A percentile compares a stretch with the other conserved stretches of the same genome.
phyloP scores from a whole-genome alignment of 2,888 invertebrate genomes.

The Phytoseiulus persimilis region DNA sequence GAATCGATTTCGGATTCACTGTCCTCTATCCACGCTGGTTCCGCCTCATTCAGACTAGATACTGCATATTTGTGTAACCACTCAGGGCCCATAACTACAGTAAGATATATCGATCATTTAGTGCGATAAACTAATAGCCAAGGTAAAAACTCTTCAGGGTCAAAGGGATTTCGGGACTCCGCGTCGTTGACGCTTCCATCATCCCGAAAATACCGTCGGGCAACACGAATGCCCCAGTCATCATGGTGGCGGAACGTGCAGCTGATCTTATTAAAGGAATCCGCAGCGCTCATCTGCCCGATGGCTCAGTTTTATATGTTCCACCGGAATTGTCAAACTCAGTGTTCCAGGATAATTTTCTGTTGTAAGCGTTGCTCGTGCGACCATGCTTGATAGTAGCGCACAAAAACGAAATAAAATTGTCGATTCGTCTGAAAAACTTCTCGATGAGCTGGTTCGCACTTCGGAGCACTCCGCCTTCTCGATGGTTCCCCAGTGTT shows the following conservation, averaged over 20 bases:
- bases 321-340: background rate
- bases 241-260: slow-evolving; percentile 83
- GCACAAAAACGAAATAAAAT: background rate
- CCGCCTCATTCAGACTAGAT: too few species aligned
- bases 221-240: slow-evolving; percentile 78
- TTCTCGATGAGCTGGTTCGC: too few species aligned
- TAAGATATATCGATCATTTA: too few species aligned
- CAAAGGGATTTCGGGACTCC: slow-evolving; percentile 67
- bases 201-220: slow-evolving; percentile 81
- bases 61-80: too few species aligned
- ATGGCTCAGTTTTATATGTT: slow-evolving; percentile 9
- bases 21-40: too few species aligned
- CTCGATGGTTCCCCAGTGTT: too few species aligned
- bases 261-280: slow-evolving; percentile 68
- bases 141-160: slow-evolving; percentile 51
- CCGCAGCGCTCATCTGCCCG: slow-evolving; percentile 8
- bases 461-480: too few species aligned
- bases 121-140: background rate
- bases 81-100: too few species aligned
- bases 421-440: too few species aligned
- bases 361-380: background rate
- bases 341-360: slow-evolving; percentile 11
- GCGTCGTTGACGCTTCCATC: slow-evolving; percentile 76
- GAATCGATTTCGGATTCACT: too few species aligned
- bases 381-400: background rate